A percentile compares a stretch with the other conserved stretches of the same genome.
Conservation (phyloP, 2,888 invertebrate genomes). For the Catonia carolina region DNA sequence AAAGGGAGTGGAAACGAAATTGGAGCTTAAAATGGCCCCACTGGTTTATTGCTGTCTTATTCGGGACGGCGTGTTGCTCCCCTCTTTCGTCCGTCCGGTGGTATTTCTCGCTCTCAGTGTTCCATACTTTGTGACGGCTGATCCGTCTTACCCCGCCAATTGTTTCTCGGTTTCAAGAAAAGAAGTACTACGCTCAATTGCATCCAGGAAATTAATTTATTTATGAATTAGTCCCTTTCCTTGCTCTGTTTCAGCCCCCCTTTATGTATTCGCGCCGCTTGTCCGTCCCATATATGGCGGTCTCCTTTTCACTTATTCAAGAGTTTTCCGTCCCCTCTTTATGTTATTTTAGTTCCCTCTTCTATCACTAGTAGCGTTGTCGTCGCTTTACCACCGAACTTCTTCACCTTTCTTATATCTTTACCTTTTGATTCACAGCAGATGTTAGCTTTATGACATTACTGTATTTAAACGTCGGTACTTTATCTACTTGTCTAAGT, state of each 20-base stretch:
- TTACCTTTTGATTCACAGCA: too few species aligned
- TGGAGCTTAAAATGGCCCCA: constrained; percentile 6
- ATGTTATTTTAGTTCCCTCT: background rate
- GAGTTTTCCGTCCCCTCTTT: background rate
- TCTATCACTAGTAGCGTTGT: background rate
- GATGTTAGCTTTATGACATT: too few species aligned
- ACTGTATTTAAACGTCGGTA: too few species aligned
- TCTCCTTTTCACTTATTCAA: background rate
- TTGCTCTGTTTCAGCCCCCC: background rate
- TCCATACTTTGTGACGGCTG: background rate
- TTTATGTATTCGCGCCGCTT: background rate
- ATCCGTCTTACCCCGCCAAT: background rate
- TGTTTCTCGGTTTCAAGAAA: background rate
- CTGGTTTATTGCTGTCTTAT: constrained; percentile 8
- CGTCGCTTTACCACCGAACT: too few species aligned
- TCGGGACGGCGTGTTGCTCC: background rate
- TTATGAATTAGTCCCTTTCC: constrained; percentile 5
- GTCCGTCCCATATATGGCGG: too few species aligned
- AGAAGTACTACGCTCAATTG: background rate
- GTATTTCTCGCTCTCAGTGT: background rate
- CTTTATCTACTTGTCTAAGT: too few species aligned
- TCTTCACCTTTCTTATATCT: too few species aligned
- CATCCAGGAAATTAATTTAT: constrained; percentile 9
- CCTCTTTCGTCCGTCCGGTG: background rate
- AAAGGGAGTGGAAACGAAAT: background rate